Evolutionary conservation across 2,888 invertebrate species (phyloP).

Genomic region (Polia nebulosa): DNA sequence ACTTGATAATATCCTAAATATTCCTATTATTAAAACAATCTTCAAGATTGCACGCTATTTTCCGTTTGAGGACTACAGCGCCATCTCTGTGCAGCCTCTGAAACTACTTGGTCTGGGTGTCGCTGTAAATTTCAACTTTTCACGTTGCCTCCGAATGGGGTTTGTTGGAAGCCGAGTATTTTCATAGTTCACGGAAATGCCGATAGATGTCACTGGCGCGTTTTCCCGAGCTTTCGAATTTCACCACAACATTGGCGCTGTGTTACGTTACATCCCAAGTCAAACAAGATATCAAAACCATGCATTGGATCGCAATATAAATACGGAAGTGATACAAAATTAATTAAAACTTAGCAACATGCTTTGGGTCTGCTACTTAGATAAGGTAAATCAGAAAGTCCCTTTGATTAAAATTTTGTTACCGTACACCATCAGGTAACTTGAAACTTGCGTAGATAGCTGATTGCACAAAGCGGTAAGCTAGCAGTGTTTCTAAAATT

Average conservation of each 20-base stretch:
- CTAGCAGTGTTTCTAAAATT: too few relatives aligned
- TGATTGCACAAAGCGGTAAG: too few relatives aligned
- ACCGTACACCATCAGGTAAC: too few relatives aligned
- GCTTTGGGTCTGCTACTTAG: constrained; percentile 1
- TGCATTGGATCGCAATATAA: background rate
- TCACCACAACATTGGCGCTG: background rate
- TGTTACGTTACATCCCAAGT: background rate
- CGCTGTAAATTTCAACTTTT: constrained; percentile 61
- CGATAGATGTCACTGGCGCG: constrained; percentile 55
- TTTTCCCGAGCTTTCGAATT: constrained; percentile 7
- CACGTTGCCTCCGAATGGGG: constrained; percentile 29
- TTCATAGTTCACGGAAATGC: constrained; percentile 30
- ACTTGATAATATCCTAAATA: background rate
- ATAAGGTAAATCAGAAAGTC: background rate
- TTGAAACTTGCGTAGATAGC: too few relatives aligned
- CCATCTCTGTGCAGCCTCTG: constrained; percentile 55
- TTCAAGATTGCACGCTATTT: background rate
- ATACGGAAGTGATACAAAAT: constrained; percentile 12
- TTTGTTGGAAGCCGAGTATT: constrained; percentile 38
- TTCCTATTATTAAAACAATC: background rate
- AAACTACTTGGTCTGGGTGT: constrained; percentile 45
- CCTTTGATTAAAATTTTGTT: background rate
- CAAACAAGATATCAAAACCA: constrained; percentile 11
- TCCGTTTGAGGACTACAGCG: constrained; percentile 39
- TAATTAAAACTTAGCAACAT: constrained; percentile 38